phyloP scores from a whole-genome alignment of 2,113 vertebrate species.

The Apistogramma diplotaenia region DNA sequence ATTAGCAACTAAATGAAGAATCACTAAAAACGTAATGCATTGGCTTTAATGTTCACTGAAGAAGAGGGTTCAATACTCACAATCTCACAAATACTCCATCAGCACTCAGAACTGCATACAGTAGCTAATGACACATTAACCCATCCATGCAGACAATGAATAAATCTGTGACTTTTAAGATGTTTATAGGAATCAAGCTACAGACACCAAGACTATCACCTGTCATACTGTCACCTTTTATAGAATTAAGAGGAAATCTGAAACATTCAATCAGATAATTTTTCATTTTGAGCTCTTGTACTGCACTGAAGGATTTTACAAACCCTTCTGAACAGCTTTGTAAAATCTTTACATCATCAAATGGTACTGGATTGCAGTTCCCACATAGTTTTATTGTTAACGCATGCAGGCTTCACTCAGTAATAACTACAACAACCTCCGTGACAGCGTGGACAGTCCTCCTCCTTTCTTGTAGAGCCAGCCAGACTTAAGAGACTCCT shows the following conservation, averaged over 20 bases:
- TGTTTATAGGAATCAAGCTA: not conserved
- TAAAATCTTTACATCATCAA: not conserved
- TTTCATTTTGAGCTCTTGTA: not conserved
- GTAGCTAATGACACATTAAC: not conserved
- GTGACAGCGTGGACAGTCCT: constrained; percentile 87
- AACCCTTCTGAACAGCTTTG: not conserved
- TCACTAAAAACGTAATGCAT: not conserved
- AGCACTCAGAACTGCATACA: not conserved
- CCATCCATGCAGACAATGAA: not conserved
- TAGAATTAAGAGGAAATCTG: not conserved
- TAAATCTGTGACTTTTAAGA: not conserved
- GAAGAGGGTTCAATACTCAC: not conserved
- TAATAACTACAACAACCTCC: constrained; percentile 77
- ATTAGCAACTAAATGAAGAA: not conserved
- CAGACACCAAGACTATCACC: not conserved
- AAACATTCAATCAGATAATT: not conserved
- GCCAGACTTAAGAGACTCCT: constrained; percentile 90
- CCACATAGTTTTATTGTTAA: not conserved
- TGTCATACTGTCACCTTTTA: not conserved
- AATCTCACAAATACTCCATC: constrained; percentile 6
- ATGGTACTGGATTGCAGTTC: not conserved
- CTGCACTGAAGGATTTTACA: not conserved
- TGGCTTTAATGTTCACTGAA: not conserved
- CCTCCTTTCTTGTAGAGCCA: constrained; percentile 95
- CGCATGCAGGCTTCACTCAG: constrained; percentile 56